Base-by-base conservation (phyloP, 2,888 invertebrate species). In the Hemistola chrysoprasaria region DNA sequence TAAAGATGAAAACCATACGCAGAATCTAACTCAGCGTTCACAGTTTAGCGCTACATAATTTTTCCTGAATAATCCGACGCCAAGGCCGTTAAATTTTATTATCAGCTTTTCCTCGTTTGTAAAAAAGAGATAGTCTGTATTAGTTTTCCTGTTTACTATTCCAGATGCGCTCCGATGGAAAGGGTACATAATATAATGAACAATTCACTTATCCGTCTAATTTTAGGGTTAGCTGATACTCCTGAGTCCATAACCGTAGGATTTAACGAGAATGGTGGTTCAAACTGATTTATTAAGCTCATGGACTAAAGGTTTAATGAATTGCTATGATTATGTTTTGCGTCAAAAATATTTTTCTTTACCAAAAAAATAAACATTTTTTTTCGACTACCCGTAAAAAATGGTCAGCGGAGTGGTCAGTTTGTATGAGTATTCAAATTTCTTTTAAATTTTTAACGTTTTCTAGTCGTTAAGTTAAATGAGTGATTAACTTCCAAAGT, bases 91-190 rank as follows among this genome's bases (percentile, higher is more conserved):
- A 47, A 49, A 51, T 49, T 47, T 45, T 51, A 54, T 51, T 50
- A 39, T 43, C 23, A 35, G 46, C 47, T 44, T 36, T 52, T n/a
- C n/a, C n/a, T n/a, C n/a, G 16, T 16, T 16, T 16, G 16, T 16
- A 3, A 4, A 16, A 16, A 16, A 16, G 16, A 16, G 4, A 16
- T 16, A 48, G 39, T 34, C 31, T 40, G 28, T 50, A 48, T 40
- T 40, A 33, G 46, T 52, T 55, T 55, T 55, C 52, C 52, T 55
- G 54, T 55, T 55, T 55, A 50, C 46, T 46, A 47, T 46, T 43
- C 41, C 43, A 51, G 45, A 51, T 47, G 50, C 44, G 45, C 47
- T 38, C 45, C 43, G 50, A 43, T 47, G 37, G 44, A 37, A 36
- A 39, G 36, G 22, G n/a, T n/a, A n/a, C n/a, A n/a, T 48, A 41